Percentiles rank a stretch among this genome's conserved stretches.
Conservation (phyloP, 1,140 invertebrate genomes). For the Metopolophium dirhodum region DNA sequence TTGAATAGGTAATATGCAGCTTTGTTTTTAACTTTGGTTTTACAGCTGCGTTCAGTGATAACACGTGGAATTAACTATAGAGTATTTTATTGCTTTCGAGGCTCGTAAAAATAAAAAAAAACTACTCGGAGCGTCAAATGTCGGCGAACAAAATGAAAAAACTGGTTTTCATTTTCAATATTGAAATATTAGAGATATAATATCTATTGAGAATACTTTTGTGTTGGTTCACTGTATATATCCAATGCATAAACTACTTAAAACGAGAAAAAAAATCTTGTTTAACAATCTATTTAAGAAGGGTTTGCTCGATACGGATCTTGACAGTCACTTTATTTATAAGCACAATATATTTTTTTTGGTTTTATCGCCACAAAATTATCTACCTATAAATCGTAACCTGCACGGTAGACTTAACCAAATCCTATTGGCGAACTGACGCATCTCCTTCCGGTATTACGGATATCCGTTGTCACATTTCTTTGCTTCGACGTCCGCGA, state of each 20-base stretch:
- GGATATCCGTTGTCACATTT: neutral
- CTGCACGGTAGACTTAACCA: neutral
- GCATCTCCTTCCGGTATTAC: conserved; percentile 7
- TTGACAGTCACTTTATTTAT: conserved; percentile 44
- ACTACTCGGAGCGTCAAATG: neutral
- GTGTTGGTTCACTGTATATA: neutral
- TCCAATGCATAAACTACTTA: neutral
- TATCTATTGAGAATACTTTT: conserved; percentile 26
- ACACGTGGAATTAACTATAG: neutral
- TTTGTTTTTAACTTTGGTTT: neutral
- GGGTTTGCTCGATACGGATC: conserved; percentile 24
- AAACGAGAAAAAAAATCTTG: conserved; percentile 16
- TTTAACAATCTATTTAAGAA: conserved; percentile 34
- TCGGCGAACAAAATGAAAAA: neutral
- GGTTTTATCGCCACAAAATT: conserved; percentile 39
- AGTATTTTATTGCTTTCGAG: conserved; percentile 11
- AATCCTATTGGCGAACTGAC: neutral
- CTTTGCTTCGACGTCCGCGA: neutral
- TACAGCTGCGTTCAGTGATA: conserved; percentile 15
- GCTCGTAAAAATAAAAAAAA: neutral
- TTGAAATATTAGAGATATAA: neutral
- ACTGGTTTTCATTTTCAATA: conserved; percentile 33
- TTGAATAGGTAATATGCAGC: neutral
- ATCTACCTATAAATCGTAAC: conserved; percentile 36
- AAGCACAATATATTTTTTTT: conserved; percentile 22